Evolutionary conservation across 2,113 vertebrate species (phyloP), one percentile per base, ranked within the genome.

Genomic region (Tragelaphus imberbis): DNA sequence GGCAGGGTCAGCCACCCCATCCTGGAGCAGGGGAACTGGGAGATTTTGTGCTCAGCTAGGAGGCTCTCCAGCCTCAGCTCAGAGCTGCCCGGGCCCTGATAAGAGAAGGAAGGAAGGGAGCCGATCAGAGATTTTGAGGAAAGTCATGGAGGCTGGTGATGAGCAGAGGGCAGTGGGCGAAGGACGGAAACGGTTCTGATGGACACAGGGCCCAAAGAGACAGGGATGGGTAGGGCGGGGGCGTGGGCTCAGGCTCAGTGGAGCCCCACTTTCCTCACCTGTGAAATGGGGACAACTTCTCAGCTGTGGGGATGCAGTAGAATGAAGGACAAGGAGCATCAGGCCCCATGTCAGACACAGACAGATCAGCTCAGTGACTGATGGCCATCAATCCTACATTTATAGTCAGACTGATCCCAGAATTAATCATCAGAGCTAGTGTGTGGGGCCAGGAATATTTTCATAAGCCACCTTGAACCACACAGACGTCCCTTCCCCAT

Each of bases 181-280:
- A 33, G 11, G 28, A 28, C 0, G 3, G 63, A 56, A 21, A 16
- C 44, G 21, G 25, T 3, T n/a, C 44, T 3, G 1, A 44, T 6
- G 33, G 65, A 56, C 1, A 0, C 12, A 13, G 81, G 25, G 53
- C 21, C 71, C 33, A 36, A 51, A 44, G 30, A 65, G 13, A n/a
- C 2, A 7, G 58, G 28, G 63, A 19, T 1, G 7, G 71, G 30
- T 23, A 13, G 36, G 0, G 16, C 23, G 84, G 16, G 6, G 7
- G 11, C 15, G 12, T 11, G 28, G 65, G 33, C 53, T 59, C 6
- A 5, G 68, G 56, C 58, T 33, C 80, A 21, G 28, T 3, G 27
- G 58, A 65, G 59, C 25, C 79, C n/a, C 25, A 44, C 6, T 6
- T 56, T 58, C 36, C 53, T 75, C 27, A 36, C 8, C 28, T n/a